Evolutionary conservation across 2,113 vertebrate species (phyloP).

Genomic region (Tor tambroides): DNA sequence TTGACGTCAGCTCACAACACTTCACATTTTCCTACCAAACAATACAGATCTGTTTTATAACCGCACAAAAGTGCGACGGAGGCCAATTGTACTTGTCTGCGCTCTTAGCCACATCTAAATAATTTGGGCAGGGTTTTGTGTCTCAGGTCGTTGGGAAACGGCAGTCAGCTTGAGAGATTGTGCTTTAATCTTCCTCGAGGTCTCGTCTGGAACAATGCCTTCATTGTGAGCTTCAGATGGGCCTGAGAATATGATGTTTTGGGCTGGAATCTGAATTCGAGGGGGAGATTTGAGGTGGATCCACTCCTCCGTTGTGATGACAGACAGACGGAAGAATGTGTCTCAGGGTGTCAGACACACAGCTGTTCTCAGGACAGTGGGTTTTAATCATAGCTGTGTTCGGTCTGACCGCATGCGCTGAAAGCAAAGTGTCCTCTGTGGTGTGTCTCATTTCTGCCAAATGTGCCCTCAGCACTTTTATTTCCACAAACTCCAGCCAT

Average conservation of each 20-base stretch:
- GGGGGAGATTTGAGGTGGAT: background rate
- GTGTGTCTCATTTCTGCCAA: background rate
- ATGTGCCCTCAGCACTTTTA: background rate
- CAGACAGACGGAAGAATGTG: background rate
- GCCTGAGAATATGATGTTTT: slow-evolving; percentile 10
- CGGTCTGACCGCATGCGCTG: background rate
- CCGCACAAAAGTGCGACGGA: background rate
- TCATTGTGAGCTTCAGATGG: slow-evolving; percentile 13
- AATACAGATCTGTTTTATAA: slow-evolving; percentile 32
- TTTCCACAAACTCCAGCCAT: background rate
- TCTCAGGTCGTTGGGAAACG: background rate
- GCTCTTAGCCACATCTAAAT: background rate
- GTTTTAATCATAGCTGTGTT: slow-evolving; percentile 6
- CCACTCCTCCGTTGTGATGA: background rate
- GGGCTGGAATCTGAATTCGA: slow-evolving; percentile 5
- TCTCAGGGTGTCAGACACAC: background rate
- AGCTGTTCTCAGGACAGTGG: background rate
- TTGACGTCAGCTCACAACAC: slow-evolving; percentile 37
- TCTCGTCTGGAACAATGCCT: background rate
- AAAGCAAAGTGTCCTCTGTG: background rate
- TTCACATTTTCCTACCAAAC: slow-evolving; percentile 22
- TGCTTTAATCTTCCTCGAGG: slow-evolving; percentile 11
- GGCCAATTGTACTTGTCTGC: background rate
- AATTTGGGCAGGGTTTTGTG: background rate
- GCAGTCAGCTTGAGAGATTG: background rate